Evolutionary conservation across 1,140 invertebrate species (phyloP).

Genomic region (Pseudomyrmex dendroicus): DNA sequence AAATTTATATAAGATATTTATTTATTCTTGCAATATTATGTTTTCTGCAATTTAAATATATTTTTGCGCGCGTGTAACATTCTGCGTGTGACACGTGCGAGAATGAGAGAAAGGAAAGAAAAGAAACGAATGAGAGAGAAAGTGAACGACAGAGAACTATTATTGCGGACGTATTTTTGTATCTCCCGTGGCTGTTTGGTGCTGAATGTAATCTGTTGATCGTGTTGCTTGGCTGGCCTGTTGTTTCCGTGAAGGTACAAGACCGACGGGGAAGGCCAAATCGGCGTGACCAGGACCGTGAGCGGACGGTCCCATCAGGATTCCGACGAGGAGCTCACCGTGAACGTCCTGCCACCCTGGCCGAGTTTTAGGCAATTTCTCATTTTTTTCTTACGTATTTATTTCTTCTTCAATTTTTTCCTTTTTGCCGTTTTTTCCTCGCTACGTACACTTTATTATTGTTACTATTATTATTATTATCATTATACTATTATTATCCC

Average conservation of each 20-base stretch:
- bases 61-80: conserved; percentile 32
- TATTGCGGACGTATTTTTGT: conserved; percentile 58
- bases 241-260: conserved; percentile 84
- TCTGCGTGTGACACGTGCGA: conserved; percentile 1
- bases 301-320: conserved; percentile 81
- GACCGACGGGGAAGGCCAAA: conserved; percentile 83
- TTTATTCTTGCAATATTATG: too few relatives aligned
- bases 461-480: conserved; percentile 69
- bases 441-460: conserved; percentile 75
- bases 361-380: conserved; percentile 86
- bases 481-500: conserved; percentile 64
- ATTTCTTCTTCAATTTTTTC: conserved; percentile 81
- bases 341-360: conserved; percentile 85
- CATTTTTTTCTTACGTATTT: conserved; percentile 84
- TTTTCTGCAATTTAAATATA: too few relatives aligned
- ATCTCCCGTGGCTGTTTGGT: conserved; percentile 52
- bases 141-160: background rate
- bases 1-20: background rate
- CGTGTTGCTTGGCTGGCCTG: conserved; percentile 82
- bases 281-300: conserved; percentile 80
- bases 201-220: conserved; percentile 82
- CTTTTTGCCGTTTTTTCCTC: conserved; percentile 80
- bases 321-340: conserved; percentile 85
- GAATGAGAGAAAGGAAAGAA: background rate
- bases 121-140: background rate